Conservation (phyloP, 1,140 invertebrate species). For the Vollenhovia emeryi region DNA sequence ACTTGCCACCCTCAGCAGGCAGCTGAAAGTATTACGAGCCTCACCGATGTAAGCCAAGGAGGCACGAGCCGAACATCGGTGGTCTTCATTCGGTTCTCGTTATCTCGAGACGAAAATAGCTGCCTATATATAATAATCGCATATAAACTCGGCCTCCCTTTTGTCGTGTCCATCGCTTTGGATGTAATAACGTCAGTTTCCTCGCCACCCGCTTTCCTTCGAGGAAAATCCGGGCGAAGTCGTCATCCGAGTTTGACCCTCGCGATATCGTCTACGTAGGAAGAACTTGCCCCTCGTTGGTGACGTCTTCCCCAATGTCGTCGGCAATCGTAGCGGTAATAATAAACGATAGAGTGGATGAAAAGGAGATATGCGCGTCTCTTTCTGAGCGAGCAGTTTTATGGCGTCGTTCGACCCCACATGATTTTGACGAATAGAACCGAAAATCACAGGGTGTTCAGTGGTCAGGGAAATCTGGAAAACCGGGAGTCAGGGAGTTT, state of each 20-base stretch:
- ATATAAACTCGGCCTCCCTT: background rate
- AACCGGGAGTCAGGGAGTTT: too few species aligned
- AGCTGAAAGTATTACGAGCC: background rate
- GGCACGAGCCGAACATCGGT: background rate
- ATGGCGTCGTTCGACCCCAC: background rate
- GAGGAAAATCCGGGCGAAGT: background rate
- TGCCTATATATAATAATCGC: background rate
- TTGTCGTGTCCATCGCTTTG: background rate
- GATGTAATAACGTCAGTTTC: constrained; percentile 26
- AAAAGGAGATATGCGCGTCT: background rate
- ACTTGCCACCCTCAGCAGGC: background rate
- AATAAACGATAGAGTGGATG: constrained; percentile 28
- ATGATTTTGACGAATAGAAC: background rate
- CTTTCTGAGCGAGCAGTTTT: background rate
- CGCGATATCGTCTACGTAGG: background rate
- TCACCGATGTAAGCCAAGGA: background rate
- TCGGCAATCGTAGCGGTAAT: background rate
- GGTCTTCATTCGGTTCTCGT: background rate
- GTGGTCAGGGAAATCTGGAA: too few species aligned
- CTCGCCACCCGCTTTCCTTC: background rate
- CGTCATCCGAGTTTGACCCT: constrained; percentile 8
- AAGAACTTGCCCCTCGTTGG: background rate
- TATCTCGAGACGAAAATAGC: background rate
- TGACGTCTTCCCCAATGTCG: background rate
- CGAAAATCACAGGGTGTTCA: too few species aligned